Evolutionary conservation across 2,888 invertebrate genomes (phyloP), one percentile per base, ranked within the genome.

Genomic region (Antheraea yamamai): DNA sequence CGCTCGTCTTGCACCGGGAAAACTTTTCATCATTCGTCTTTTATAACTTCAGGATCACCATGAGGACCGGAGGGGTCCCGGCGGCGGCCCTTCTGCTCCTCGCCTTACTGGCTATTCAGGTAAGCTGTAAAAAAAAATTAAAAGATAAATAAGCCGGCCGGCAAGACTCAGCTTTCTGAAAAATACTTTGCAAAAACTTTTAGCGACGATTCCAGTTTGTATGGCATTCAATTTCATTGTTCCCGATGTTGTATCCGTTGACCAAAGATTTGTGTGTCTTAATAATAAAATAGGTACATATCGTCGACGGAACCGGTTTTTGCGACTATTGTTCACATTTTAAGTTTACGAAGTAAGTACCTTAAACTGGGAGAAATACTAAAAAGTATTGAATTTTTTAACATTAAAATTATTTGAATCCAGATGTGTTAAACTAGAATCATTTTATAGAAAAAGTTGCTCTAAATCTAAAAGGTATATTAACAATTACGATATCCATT

Each of bases 11-110:
- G 78, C 81, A 77, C 77, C 82, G 82, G 81, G 80, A 80, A 85
- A 89, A 90, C 89, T 92, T 91, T 85, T 78, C 82, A 88, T 84
- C 85, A 87, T 86, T 84, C 87, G 87, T 82, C 80, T 79, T 80
- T 74, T 76, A 75, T 76, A 79, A 72, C 77, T 76, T 81, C 78
- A 78, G 79, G 80, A 83, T 78, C 84, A 88, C 78, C 85, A 94
- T 93, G 93, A 90, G 90, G 91, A 84, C 85, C 81, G 83, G 84
- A 82, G 81, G 83, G 86, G 88, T 85, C 84, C 82, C 85, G 74
- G 77, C 81, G 73, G 83, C 83, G 86, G 86, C 88, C 86, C 87
- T 92, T 78, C 86, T 91, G 80, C 83, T 92, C 82, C 81, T 90
- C 79, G 78, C 85, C 78, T 77, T 83, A 78, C 74, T 86, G 73